Conservation (phyloP, 92 coral and sea anemone genomes). For the Epizoanthus illoricatus region DNA sequence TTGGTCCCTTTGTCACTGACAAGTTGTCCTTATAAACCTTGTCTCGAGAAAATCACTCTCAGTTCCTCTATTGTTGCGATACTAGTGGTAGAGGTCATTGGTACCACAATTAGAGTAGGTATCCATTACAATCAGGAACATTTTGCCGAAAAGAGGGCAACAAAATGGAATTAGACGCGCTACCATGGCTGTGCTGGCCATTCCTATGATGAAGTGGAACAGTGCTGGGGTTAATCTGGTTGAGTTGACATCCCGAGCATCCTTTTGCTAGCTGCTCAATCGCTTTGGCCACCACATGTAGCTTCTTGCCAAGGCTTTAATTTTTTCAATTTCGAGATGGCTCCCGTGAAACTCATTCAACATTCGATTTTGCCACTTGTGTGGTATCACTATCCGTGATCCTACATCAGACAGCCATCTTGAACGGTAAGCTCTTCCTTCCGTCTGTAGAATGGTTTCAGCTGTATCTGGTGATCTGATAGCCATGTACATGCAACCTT, state of each 20-base stretch:
- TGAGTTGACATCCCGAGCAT: conserved; percentile 21
- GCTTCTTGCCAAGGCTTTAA: conserved; percentile 51
- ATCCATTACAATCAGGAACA: conserved; percentile 35
- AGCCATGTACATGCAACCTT: too few relatives aligned
- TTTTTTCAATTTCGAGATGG: conserved; percentile 44
- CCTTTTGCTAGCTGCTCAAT: conserved; percentile 3
- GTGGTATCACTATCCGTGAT: conserved; percentile 39
- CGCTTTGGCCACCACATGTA: conserved; percentile 23
- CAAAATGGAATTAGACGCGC: conserved; percentile 19
- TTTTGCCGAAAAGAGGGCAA: conserved; percentile 2
- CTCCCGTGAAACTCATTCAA: conserved; percentile 43
- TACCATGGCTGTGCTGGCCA: conserved; percentile 20
- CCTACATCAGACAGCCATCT: conserved; percentile 54
- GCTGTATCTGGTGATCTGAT: too few relatives aligned
- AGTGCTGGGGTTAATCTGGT: neutral
- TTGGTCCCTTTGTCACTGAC: conserved; percentile 58
- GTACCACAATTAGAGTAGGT: conserved; percentile 57
- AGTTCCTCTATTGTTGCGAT: conserved; percentile 50
- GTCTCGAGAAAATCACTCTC: conserved; percentile 47
- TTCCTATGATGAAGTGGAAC: conserved; percentile 2
- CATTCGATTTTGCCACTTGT: conserved; percentile 29
- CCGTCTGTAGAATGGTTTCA: conserved; percentile 29
- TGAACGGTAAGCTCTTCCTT: conserved; percentile 51
- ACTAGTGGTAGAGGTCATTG: conserved; percentile 48
- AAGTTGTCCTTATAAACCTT: conserved; percentile 50